Conservation (phyloP, 2,888 invertebrate genomes). For the Gymnocheta viridis region DNA sequence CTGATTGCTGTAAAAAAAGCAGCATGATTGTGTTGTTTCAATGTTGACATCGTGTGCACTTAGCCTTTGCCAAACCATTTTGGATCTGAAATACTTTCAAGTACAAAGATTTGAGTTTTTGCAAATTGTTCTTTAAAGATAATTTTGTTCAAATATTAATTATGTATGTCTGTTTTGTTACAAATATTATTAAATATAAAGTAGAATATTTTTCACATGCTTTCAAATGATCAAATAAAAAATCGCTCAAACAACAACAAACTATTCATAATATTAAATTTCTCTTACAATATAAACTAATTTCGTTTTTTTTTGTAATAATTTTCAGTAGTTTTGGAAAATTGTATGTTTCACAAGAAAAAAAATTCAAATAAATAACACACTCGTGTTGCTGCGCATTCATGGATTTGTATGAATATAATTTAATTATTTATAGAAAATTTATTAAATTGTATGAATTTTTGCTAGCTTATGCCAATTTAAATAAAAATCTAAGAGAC, state of each 20-base stretch:
- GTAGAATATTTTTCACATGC: background rate
- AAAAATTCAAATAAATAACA: background rate
- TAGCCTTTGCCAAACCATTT: no score
- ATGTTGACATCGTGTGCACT: no score
- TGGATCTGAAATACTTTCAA: no score
- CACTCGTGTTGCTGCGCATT: background rate
- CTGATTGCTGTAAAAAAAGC: no score
- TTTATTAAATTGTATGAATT: background rate
- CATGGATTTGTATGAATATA: background rate
- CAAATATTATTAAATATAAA: no score
- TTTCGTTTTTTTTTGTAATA: background rate
- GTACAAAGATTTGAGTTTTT: no score
- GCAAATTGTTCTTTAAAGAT: no score
- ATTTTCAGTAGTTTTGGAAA: background rate
- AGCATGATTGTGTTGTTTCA: no score
- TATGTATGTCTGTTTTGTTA: no score
- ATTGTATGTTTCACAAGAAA: background rate
- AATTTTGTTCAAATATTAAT: no score
- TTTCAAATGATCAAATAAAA: background rate
- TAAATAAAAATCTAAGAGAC: background rate
- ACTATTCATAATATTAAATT: background rate
- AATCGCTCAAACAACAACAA: background rate
- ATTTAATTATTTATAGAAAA: background rate
- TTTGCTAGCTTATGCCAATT: background rate
- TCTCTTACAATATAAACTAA: background rate